A percentile compares a stretch with the other conserved stretches of the same genome.
These are phyloP conservation scores for Heterodera schachtii DNA, from an alignment of 1,140 invertebrate species.

Conservation along the genomic window DNA sequence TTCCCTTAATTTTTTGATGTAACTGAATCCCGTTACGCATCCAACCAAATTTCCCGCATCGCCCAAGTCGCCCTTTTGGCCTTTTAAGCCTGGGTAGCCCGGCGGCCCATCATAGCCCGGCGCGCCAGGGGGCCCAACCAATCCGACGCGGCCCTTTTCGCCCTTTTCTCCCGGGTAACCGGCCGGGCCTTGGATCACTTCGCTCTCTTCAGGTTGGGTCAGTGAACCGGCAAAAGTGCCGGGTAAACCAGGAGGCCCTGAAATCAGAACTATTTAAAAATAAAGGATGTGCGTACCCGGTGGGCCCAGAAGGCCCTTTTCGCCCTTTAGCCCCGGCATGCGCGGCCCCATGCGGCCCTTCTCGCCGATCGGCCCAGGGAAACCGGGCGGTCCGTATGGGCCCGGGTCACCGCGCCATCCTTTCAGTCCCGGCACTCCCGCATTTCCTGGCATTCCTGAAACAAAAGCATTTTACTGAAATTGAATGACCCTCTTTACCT, in stretches of 20 bases:
- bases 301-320: conserved; percentile 52
- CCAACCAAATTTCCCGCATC: conserved; percentile 57
- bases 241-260: conserved; percentile 43
- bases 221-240: conserved; percentile 44
- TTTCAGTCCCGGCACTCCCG: conserved; percentile 55
- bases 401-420: conserved; percentile 60
- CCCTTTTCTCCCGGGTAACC: conserved; percentile 56
- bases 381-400: conserved; percentile 59
- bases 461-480: neutral
- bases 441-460: conserved; percentile 16
- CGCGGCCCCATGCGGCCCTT: conserved; percentile 61
- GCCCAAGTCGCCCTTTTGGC: conserved; percentile 62
- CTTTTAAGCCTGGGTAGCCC: conserved; percentile 60
- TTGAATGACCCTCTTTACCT: conserved; percentile 1
- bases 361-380: conserved; percentile 56
- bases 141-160: conserved; percentile 62
- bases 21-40: neutral
- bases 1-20: conserved; percentile 45
- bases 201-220: conserved; percentile 58
- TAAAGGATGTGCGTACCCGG: conserved; percentile 34
- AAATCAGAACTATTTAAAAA: neutral
- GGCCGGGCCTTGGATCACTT: conserved; percentile 62
- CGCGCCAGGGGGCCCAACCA: conserved; percentile 56
- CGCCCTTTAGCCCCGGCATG: conserved; percentile 63
- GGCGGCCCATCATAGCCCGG: conserved; percentile 59